A percentile compares a stretch with the other conserved stretches of the same genome.
Evolutionary conservation across 2,797 vertebrate genomes (phyloP).

Genomic region (Sternarchorhynchus goeldii): DNA sequence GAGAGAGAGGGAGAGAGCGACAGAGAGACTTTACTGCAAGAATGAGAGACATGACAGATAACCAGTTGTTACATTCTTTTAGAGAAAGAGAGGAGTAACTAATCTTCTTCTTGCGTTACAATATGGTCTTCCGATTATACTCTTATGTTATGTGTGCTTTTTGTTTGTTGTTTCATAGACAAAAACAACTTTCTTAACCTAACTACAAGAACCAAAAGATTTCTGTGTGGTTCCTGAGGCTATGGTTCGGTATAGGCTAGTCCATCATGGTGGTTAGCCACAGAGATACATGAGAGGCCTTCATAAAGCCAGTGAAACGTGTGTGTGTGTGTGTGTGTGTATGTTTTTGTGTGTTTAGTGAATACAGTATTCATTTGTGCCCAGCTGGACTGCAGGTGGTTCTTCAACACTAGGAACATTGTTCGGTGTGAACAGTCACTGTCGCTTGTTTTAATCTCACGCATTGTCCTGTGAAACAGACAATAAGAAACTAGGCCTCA

Average conservation of each 20-base stretch:
- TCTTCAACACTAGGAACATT: background rate
- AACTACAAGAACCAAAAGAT: too few relatives aligned
- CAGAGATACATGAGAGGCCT: too few relatives aligned
- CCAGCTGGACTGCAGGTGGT: too few relatives aligned
- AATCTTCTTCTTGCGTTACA: too few relatives aligned
- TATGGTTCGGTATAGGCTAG: too few relatives aligned
- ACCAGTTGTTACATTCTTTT: conserved; percentile 68
- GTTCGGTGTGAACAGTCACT: background rate
- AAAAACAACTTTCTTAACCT: too few relatives aligned
- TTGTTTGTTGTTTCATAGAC: too few relatives aligned
- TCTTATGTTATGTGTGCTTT: too few relatives aligned
- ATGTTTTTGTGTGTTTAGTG: conserved; percentile 13
- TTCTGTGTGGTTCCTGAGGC: too few relatives aligned
- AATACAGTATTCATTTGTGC: conserved; percentile 1
- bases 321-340: conserved; percentile 23
- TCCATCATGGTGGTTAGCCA: too few relatives aligned
- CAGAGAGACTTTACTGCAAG: conserved; percentile 13
- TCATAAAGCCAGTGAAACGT: too few relatives aligned
- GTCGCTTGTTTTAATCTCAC: conserved; percentile 7
- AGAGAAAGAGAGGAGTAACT: background rate
- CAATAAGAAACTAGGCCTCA: conserved; percentile 22
- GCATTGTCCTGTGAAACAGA: conserved; percentile 30
- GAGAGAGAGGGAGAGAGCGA: conserved; percentile 29
- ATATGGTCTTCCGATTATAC: too few relatives aligned
- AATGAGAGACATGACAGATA: conserved; percentile 14